These are phyloP conservation scores for Mimachlamys varia DNA, from an alignment of 2,888 invertebrate genomes.

Conservation along the genomic window DNA sequence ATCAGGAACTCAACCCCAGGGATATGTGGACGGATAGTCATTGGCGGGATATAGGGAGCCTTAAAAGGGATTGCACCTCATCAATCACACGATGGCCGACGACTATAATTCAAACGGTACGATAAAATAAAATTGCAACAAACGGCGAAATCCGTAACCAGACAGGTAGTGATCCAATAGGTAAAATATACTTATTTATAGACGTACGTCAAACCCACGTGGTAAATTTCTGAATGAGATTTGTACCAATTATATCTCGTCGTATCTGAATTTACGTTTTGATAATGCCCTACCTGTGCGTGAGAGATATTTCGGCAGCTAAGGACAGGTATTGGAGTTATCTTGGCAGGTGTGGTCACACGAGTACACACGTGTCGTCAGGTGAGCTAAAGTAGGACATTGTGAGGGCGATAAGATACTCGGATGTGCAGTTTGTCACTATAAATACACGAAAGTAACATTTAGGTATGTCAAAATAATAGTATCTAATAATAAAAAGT, in stretches of 20 bases:
- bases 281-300: neutral
- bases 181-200: neutral
- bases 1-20: neutral
- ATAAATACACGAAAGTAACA: neutral
- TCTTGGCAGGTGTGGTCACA: neutral
- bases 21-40: neutral
- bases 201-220: neutral
- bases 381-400: neutral
- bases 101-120: neutral
- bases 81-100: neutral
- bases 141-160: neutral
- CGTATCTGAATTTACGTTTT: neutral
- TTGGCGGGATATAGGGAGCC: neutral
- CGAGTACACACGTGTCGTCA: neutral
- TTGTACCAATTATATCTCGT: too few relatives aligned
- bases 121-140: neutral
- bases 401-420: neutral
- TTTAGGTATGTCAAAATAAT: too few relatives aligned
- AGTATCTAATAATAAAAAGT: too few relatives aligned
- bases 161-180: neutral
- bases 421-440: neutral
- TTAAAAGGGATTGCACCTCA: neutral
- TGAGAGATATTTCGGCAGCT: neutral
- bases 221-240: conserved; percentile 13
- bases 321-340: neutral